Evolutionary conservation across 2,888 invertebrate species (phyloP), one percentile per base, ranked within the genome.

Genomic region (Spodoptera littoralis): DNA sequence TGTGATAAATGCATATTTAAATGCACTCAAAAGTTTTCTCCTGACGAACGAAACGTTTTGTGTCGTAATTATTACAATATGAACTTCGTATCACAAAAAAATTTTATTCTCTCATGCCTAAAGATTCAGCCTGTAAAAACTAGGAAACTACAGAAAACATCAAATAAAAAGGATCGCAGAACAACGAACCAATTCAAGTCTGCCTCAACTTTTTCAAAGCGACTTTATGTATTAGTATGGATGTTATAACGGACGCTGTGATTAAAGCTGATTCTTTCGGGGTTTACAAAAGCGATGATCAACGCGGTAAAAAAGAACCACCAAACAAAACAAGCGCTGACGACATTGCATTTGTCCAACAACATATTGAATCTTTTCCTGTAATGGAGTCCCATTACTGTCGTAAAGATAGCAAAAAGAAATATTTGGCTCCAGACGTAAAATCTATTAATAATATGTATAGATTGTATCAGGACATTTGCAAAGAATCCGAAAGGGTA

Each of bases 401-500:
- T 11, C 61, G 66, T 42, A 59, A 67, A 52, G 59, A 62, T 45
- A 62, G 48, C 43, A 67, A 62, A 48, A 58, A 59, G 41, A 58
- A 54, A 53, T 62, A 53, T 62, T 51, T 67, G 50, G 61, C 45
- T 47, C 60, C 51, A 27, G 57, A 60, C 44, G 60, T 55, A 50
- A 61, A 61, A 45, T 61, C 60, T 49, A 46, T 61, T 46, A 70
- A 62, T 50, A 75, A 55, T 70, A 77, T 62, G 36, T 70, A 63
- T 24, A 61, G 52, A 76, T 80, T 68, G 45, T 77, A 56, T 46
- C 27, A 27, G 4, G 27, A 27, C 3, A 4, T 27, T 3, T 27
- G 27, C 27, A 27, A 27, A 27, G 27, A 27, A 3, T 27, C 27
- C 3, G 27, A 4, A 4, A 27, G 4, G 27, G 27, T 27, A 27